Evolutionary conservation across 2,113 vertebrate genomes (phyloP), one percentile per base, ranked within the genome.

Genomic region (Cettia cetti): DNA sequence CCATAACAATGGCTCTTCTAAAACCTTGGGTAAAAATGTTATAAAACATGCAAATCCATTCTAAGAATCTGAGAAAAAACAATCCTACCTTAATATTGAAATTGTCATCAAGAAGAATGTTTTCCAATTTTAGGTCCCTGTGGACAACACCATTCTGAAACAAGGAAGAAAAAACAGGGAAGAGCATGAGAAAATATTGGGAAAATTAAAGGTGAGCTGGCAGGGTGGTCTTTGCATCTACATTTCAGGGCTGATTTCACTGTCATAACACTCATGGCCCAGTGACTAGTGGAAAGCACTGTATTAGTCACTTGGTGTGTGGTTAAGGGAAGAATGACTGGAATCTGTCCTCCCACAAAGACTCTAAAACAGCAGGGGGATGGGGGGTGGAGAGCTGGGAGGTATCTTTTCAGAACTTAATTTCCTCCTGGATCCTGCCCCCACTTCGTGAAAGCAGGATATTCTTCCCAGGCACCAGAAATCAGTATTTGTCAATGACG

Each of bases 111-210:
- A 99, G 99, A 97, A 99, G 98, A 96, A 99, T 99, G 82, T 99
- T 99, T 98, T 99, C 99, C 98, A 99, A 98, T 98, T 99, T 99
- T 96, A 99, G 96, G 97, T 99, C 99, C 96, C 99, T 98, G 98
- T 99, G 99, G 94, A 99, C 99, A 94, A 99, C 99, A 63, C 99
- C 99, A 0, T 99, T 99, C 99, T 99, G 98, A 92, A 98, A 98
- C 9, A 83, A 96, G 60, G 77, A 96, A 95, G 69, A 52, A 92
- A 69, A 82, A 80, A 89, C 7, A 2, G 28, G 21, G 28, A 22
- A 15, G 15, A 87, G 68, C 44, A 57, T 84, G 49, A 89, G 87
- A 92, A 88, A 91, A 79, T 8, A 65, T 37, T 47, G 72, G 49
- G 56, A 82, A 93, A 95, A 97, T 88, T 71, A 92, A 95, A 97